Conservation (phyloP, 2,888 invertebrate genomes). For the Diploptera punctata region DNA sequence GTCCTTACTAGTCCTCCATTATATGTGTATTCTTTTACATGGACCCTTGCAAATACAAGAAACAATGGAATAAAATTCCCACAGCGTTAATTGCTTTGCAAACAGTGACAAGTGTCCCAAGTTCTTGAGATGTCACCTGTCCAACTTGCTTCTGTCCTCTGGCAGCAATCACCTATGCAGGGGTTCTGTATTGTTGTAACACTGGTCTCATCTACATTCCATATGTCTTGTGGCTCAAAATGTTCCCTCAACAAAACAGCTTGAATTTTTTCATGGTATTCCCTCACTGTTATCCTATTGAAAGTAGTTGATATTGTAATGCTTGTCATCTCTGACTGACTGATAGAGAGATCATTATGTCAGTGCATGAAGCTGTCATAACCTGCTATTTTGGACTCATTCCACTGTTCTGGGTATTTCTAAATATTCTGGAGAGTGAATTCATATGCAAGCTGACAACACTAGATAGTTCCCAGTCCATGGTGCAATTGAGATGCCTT, state of each 20-base stretch:
- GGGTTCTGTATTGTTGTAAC: background rate
- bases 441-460: background rate
- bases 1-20: background rate
- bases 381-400: background rate
- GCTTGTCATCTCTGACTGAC: background rate
- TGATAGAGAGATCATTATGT: background rate
- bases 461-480: background rate
- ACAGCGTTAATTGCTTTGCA: slow-evolving; percentile 6
- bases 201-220: background rate
- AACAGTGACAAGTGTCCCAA: background rate
- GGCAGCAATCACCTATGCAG: background rate
- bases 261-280: background rate
- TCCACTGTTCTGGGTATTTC: background rate
- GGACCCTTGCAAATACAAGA: background rate
- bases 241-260: background rate
- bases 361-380: background rate
- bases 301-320: background rate
- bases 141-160: background rate
- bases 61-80: background rate
- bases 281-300: background rate
- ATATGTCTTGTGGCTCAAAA: background rate
- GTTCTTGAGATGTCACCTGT: background rate
- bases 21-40: slow-evolving; percentile 8
- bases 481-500: background rate
- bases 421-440: background rate